These are phyloP conservation scores for Riparia riparia DNA, from an alignment of 2,113 vertebrate species.

Conservation along the genomic window DNA sequence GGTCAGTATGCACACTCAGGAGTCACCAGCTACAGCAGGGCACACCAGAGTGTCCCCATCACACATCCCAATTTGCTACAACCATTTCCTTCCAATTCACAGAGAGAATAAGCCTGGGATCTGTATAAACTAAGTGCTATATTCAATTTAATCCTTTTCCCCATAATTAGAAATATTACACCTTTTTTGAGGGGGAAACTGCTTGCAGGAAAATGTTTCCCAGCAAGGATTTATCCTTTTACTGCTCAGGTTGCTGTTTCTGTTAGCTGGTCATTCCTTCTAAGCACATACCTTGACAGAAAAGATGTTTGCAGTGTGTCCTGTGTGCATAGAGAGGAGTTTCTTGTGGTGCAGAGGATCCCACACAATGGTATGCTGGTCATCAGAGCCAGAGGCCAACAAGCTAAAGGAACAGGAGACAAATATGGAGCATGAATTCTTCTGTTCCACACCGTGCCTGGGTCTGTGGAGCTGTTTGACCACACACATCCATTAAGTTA, in stretches of 20 bases:
- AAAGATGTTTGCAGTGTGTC: conserved; percentile 98
- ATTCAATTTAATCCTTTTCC: not conserved
- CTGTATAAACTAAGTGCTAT: not conserved
- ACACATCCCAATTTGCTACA: not conserved
- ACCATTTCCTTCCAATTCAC: not conserved
- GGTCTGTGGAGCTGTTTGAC: not conserved
- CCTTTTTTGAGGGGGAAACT: accelerated
- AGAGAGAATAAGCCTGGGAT: not conserved
- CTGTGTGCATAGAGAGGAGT: conserved; percentile 97
- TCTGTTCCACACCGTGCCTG: not conserved
- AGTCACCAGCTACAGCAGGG: not conserved
- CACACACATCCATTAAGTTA: conserved; percentile 3
- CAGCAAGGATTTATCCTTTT: not conserved
- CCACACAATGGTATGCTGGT: conserved; percentile 98
- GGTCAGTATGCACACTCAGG: not conserved
- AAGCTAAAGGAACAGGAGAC: conserved; percentile 77
- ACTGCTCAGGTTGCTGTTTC: not conserved
- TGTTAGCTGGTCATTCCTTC: not conserved
- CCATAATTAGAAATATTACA: not conserved
- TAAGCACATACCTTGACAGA: conserved; percentile 90
- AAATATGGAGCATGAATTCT: not conserved
- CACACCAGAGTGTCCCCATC: not conserved
- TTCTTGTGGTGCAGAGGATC: conserved; percentile 96
- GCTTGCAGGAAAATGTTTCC: not conserved
- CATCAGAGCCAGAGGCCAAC: conserved; percentile 96